A percentile compares a stretch with the other conserved stretches of the same genome.
phyloP scores from a whole-genome alignment of 2,113 vertebrate genomes.

The Rousettus leschenaultii region DNA sequence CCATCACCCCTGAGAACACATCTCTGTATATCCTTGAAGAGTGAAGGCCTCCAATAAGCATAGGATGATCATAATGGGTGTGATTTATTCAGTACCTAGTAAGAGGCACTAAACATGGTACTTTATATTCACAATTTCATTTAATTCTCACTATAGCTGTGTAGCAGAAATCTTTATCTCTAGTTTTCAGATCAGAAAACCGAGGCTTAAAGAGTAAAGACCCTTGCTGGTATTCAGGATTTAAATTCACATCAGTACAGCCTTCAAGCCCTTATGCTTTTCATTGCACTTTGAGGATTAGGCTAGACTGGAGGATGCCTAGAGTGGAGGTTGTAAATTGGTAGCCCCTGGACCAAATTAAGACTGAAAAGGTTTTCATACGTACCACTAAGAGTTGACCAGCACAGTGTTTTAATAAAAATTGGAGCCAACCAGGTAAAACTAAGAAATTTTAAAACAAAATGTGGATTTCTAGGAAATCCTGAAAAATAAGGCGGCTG shows the following conservation, averaged over 20 bases:
- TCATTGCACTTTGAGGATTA: not conserved
- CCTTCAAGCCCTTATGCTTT: not conserved
- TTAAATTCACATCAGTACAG: not conserved
- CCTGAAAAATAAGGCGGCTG: slow-evolving; percentile 19
- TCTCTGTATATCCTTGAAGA: slow-evolving; percentile 24
- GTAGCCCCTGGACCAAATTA: not conserved
- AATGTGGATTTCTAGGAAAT: slow-evolving; percentile 25
- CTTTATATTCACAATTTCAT: not conserved
- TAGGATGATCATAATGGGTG: not conserved
- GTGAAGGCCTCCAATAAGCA: not conserved
- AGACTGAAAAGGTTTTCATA: not conserved
- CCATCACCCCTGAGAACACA: not conserved
- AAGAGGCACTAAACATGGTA: not conserved
- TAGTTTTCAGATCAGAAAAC: slow-evolving; percentile 17
- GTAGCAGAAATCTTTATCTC: not conserved
- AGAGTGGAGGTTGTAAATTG: not conserved
- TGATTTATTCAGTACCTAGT: not conserved
- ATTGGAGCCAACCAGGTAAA: not conserved
- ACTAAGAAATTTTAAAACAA: not conserved
- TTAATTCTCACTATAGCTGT: not conserved
- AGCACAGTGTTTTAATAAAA: slow-evolving; percentile 38
- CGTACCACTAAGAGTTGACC: not conserved
- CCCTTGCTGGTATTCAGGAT: not conserved
- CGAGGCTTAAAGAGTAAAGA: not conserved
- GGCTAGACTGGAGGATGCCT: not conserved